Evolutionary conservation across 2,797 vertebrate genomes (phyloP).

Genomic region (Philypnodon macrostomus): DNA sequence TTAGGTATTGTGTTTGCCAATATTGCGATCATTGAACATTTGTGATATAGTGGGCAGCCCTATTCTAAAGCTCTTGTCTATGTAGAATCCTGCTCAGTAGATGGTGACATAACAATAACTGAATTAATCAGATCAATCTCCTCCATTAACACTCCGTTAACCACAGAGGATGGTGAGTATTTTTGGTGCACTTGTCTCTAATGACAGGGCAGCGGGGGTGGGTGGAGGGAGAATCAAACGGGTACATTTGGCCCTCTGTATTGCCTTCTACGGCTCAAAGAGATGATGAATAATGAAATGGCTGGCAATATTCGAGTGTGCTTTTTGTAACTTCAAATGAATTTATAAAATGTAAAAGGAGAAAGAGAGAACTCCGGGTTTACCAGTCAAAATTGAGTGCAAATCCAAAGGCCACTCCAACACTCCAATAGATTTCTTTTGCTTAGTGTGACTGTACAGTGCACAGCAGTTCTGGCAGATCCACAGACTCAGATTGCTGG

Average conservation of each 20-base stretch:
- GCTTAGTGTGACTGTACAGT: slow-evolving; percentile 29
- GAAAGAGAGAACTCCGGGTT: too few species aligned
- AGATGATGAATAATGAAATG: too few species aligned
- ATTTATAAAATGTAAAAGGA: too few species aligned
- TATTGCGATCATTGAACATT: too few species aligned
- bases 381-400: too few species aligned
- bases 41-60: too few species aligned
- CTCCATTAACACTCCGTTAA: slow-evolving; percentile 50
- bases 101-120: slow-evolving; percentile 50
- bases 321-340: too few species aligned
- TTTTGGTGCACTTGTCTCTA: slow-evolving; percentile 72
- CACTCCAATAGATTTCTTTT: slow-evolving; percentile 37
- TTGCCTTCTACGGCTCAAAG: slow-evolving; percentile 47
- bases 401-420: too few species aligned
- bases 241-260: slow-evolving; percentile 71
- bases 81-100: slow-evolving; percentile 27
- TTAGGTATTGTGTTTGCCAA: too few species aligned
- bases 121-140: slow-evolving; percentile 53
- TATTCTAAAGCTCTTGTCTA: too few species aligned
- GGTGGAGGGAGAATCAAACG: slow-evolving; percentile 61
- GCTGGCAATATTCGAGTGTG: too few species aligned
- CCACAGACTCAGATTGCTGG: slow-evolving; percentile 26
- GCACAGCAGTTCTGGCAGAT: slow-evolving; percentile 30
- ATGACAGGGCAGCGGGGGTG: slow-evolving; percentile 67
- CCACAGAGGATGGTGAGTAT: slow-evolving; percentile 64